Evolutionary conservation across 1,140 invertebrate species (phyloP).

Genomic region (Asbolus verrucosus): DNA sequence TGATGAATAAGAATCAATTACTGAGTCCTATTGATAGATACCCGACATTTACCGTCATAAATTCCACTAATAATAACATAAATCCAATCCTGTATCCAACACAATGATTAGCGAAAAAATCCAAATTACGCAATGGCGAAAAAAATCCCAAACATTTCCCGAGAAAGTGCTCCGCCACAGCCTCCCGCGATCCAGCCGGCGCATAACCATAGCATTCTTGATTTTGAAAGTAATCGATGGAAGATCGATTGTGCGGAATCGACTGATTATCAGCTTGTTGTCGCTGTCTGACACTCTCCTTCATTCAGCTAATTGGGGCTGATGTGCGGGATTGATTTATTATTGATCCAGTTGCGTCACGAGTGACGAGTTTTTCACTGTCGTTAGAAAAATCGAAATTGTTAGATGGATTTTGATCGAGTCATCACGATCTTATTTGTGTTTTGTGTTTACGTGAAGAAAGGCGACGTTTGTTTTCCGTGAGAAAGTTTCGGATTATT

Average conservation of each 20-base stretch:
- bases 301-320: constrained; percentile 11
- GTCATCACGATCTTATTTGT: too few relatives aligned
- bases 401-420: too few relatives aligned
- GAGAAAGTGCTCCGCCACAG: background rate
- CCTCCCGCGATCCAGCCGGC: too few relatives aligned
- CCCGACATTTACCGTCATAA: constrained; percentile 2
- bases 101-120: background rate
- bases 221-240: constrained; percentile 19
- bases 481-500: constrained; percentile 4
- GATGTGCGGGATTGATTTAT: constrained; percentile 18
- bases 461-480: background rate
- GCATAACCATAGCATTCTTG: constrained; percentile 2
- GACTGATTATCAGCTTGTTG: constrained; percentile 19
- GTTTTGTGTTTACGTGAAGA: constrained; percentile 18
- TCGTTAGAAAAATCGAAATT: background rate
- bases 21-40: background rate
- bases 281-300: constrained; percentile 18
- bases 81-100: background rate
- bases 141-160: background rate
- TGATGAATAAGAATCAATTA: constrained; percentile 5
- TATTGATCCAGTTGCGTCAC: background rate
- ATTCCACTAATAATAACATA: background rate
- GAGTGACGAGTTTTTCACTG: too few relatives aligned
- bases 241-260: constrained; percentile 17
- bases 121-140: background rate